Evolutionary conservation across 2,797 vertebrate genomes (phyloP).

Genomic region (Phylloscopus collybita): DNA sequence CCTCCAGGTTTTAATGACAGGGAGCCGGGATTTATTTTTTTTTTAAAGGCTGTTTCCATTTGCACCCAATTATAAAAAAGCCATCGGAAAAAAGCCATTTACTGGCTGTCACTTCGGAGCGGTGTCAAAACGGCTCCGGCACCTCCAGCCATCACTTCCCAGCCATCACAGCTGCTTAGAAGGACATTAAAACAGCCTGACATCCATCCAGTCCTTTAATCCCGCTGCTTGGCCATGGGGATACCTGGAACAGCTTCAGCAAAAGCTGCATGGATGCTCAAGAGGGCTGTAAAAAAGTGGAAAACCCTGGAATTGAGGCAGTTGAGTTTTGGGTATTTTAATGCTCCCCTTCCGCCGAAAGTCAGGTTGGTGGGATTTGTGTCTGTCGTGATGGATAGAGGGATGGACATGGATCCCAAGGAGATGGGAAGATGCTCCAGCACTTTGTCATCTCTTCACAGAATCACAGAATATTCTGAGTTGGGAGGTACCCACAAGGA

Average conservation of each 20-base stretch:
- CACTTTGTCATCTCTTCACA: neutral
- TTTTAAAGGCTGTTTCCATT: constrained; percentile 22
- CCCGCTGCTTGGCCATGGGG: neutral
- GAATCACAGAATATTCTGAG: neutral
- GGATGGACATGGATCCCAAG: fast-evolving
- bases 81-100: constrained; percentile 37
- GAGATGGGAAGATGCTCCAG: neutral
- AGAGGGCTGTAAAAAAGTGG: neutral
- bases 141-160: constrained; percentile 1
- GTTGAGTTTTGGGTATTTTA: neutral
- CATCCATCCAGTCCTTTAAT: neutral
- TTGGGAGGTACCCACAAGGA: neutral
- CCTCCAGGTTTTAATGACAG: constrained; percentile 1
- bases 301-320: neutral
- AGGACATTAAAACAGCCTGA: neutral
- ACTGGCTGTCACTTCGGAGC: neutral
- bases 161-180: neutral
- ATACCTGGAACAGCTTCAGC: neutral
- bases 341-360: neutral
- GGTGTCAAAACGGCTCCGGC: neutral
- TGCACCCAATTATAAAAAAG: constrained; percentile 21
- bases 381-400: fast-evolving
- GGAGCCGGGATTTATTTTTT: neutral
- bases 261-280: neutral
- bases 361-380: neutral